These are phyloP conservation scores for Hirudinaria manillensis DNA, from an alignment of 2,888 invertebrate genomes.

Conservation along the genomic window DNA sequence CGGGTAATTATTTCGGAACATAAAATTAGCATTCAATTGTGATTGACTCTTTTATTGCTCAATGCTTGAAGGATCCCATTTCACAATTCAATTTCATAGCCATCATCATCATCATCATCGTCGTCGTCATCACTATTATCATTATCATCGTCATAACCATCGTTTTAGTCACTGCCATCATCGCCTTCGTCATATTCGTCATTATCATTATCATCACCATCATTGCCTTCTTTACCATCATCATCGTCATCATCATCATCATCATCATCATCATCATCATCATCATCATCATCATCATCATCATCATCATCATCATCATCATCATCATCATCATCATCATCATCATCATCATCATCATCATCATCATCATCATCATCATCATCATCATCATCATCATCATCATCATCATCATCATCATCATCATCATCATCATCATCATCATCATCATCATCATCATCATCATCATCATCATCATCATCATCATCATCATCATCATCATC, in stretches of 20 bases:
- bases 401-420: not conserved
- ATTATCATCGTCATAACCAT: not conserved
- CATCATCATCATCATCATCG: not conserved
- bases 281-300: slow-evolving; percentile 4
- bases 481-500: too few relatives aligned
- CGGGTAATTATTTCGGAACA: too few relatives aligned
- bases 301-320: slow-evolving; percentile 19
- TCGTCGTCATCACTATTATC: slow-evolving; percentile 12
- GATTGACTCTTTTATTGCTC: too few relatives aligned
- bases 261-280: slow-evolving; percentile 20
- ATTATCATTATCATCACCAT: slow-evolving; percentile 13
- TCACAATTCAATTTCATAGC: not conserved
- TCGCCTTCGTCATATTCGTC: slow-evolving; percentile 1
- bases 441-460: not conserved
- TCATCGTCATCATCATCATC: slow-evolving; percentile 16
- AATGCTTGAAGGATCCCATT: too few relatives aligned
- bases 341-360: slow-evolving; percentile 11
- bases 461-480: not conserved
- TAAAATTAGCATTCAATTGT: too few relatives aligned
- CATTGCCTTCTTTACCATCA: slow-evolving; percentile 5
- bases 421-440: slow-evolving; percentile 20
- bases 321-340: not conserved
- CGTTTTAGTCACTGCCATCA: not conserved
- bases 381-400: slow-evolving; percentile 29
- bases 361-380: slow-evolving; percentile 25